Evolutionary conservation across 2,888 invertebrate genomes (phyloP).

Genomic region (Zele albiditarsus): DNA sequence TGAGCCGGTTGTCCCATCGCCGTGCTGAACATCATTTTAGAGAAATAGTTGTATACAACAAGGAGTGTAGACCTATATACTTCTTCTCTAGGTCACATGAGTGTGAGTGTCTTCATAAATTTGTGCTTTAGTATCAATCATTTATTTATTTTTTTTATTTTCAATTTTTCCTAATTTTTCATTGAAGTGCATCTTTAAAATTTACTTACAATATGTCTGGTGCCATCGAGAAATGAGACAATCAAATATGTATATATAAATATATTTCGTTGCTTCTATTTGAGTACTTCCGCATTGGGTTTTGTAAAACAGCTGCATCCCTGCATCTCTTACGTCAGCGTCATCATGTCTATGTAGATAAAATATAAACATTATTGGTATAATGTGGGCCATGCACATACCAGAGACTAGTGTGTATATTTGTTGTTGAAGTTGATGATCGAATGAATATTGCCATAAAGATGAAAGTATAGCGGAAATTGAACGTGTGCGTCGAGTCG

Average conservation of each 20-base stretch:
- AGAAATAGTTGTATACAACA: background rate
- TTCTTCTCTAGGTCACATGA: slow-evolving; percentile 64
- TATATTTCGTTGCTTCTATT: slow-evolving; percentile 43
- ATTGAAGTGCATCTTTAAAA: background rate
- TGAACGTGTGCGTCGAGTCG: slow-evolving; percentile 28
- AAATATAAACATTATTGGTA: background rate
- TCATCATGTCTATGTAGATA: slow-evolving; percentile 8
- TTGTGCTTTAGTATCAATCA: slow-evolving; percentile 8
- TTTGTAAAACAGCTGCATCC: background rate
- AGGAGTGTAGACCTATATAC: background rate
- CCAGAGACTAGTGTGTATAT: background rate
- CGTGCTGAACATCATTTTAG: slow-evolving; percentile 50
- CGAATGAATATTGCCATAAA: slow-evolving; percentile 39
- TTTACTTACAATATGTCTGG: background rate
- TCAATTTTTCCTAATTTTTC: background rate
- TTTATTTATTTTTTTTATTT: background rate
- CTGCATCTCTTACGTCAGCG: slow-evolving; percentile 28
- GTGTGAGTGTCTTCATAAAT: slow-evolving; percentile 61
- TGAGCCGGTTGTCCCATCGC: slow-evolving; percentile 36
- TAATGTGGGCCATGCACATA: background rate
- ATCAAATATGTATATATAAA: background rate
- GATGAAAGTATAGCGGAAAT: slow-evolving; percentile 28
- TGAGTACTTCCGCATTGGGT: slow-evolving; percentile 46
- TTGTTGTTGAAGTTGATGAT: slow-evolving; percentile 40
- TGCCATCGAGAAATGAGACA: background rate